These are phyloP conservation scores for Rattus rattus DNA, from an alignment of 2,113 vertebrate species.

Conservation along the genomic window DNA sequence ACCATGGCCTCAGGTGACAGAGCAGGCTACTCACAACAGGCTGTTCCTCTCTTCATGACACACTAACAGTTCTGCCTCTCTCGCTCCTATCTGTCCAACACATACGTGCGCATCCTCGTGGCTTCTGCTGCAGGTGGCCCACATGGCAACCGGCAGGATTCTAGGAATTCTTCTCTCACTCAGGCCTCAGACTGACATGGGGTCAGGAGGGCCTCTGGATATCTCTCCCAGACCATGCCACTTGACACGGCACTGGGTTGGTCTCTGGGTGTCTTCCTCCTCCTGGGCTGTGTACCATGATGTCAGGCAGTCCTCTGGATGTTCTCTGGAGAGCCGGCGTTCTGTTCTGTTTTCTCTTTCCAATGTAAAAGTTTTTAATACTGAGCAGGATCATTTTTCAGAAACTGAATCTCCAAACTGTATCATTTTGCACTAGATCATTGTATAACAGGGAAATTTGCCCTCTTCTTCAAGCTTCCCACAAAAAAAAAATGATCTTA, in stretches of 20 bases:
- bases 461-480: neutral
- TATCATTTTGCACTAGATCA: neutral
- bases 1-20: too few relatives aligned
- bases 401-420: neutral
- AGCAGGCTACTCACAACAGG: too few relatives aligned
- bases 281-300: neutral
- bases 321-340: rapidly evolving
- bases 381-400: neutral
- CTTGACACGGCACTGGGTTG: neutral
- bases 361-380: neutral
- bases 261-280: neutral
- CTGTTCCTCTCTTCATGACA: neutral
- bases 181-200: neutral
- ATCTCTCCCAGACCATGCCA: neutral
- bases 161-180: too few relatives aligned
- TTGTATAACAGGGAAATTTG: neutral
- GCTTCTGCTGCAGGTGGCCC: neutral
- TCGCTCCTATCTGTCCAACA: neutral
- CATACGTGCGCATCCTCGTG: neutral
- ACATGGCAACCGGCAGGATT: neutral
- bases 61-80: neutral
- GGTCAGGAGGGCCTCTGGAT: neutral
- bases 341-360: neutral
- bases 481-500: neutral
- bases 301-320: neutral